Conservation (phyloP, 2,113 vertebrate species). For the Candoia aspera region DNA sequence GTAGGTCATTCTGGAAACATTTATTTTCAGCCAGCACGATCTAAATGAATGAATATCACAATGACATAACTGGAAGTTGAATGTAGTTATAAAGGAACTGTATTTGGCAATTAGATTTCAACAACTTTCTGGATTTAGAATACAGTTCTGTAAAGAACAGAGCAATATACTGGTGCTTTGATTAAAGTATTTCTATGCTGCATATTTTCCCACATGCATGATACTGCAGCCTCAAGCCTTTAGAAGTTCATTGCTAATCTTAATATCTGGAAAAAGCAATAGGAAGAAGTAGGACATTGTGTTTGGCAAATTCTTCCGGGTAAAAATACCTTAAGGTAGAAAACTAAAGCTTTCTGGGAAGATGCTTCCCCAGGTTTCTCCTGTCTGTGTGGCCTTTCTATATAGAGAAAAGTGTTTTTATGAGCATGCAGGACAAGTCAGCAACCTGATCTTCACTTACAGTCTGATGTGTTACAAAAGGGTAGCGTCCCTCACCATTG, state of each 20-base stretch:
- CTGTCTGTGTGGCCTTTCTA: neutral
- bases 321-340: neutral
- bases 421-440: neutral
- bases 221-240: neutral
- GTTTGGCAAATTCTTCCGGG: neutral
- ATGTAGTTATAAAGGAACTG: rapidly evolving
- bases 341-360: neutral
- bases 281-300: neutral
- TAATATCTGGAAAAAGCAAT: neutral
- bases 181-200: neutral
- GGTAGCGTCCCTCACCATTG: neutral
- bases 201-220: neutral
- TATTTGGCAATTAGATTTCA: neutral
- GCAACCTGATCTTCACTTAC: neutral
- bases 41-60: neutral
- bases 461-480: neutral
- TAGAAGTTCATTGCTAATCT: neutral
- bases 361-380: neutral
- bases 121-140: neutral
- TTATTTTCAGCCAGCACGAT: neutral
- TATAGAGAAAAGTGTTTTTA: neutral
- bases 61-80: neutral
- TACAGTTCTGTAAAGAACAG: neutral
- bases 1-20: conserved; percentile 62
- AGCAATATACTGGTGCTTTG: neutral